Percentiles rank a stretch among this genome's conserved stretches.
phyloP scores from a whole-genome alignment of 1,140 invertebrate species.

The Leptopilina clavipes region DNA sequence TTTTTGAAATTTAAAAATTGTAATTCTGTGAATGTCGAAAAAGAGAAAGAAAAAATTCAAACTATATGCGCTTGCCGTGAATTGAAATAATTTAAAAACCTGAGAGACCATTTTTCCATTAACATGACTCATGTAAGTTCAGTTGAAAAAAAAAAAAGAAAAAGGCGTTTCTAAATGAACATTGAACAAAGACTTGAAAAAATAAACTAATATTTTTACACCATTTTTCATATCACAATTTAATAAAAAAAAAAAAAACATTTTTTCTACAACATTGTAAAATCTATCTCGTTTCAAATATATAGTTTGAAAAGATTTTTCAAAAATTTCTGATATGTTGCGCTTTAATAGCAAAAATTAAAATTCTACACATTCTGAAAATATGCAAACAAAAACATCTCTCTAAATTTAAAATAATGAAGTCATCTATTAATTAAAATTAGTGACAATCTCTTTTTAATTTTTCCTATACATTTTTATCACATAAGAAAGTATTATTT shows the following conservation, averaged over 20 bases:
- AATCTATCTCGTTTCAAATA: no score
- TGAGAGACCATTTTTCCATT: slow-evolving; percentile 10
- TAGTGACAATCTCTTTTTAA: no score
- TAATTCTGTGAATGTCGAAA: no score
- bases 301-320: background rate
- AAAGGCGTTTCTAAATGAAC: background rate
- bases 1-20: no score
- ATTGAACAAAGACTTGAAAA: background rate
- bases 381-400: no score
- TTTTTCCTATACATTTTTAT: no score
- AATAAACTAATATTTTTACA: background rate
- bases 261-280: no score
- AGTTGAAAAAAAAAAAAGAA: background rate
- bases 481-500: no score
- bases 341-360: background rate
- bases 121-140: background rate
- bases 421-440: no score
- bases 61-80: background rate
- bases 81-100: slow-evolving; percentile 5
- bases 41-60: background rate
- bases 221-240: background rate
- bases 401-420: no score
- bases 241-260: background rate
- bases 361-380: background rate
- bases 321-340: background rate